phyloP scores from a whole-genome alignment of 2,888 invertebrate species.

The Pollenia amentaria region DNA sequence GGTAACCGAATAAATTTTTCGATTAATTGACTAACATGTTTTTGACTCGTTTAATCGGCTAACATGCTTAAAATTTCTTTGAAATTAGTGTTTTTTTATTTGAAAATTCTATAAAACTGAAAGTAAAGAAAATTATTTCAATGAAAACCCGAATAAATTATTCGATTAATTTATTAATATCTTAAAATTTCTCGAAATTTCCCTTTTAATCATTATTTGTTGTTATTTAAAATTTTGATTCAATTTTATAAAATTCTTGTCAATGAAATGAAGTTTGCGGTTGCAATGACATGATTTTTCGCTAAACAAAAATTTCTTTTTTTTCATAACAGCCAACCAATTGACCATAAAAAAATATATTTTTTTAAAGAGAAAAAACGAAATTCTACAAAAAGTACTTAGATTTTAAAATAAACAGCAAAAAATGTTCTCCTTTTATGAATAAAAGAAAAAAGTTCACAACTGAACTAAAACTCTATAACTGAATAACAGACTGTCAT shows the following conservation, averaged over 20 bases:
- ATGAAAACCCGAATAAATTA: background rate
- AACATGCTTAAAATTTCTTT: background rate
- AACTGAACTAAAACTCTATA: slow-evolving; percentile 37
- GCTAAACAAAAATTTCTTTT: slow-evolving; percentile 10
- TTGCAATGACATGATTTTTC: background rate
- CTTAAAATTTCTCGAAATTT: too few relatives aligned
- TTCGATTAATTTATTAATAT: background rate
- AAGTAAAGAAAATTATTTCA: background rate
- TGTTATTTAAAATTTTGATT: background rate
- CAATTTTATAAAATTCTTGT: background rate
- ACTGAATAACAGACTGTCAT: slow-evolving; percentile 39
- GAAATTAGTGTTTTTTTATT: background rate
- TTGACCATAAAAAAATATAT: slow-evolving; percentile 15
- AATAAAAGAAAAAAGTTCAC: slow-evolving; percentile 4
- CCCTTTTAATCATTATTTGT: background rate
- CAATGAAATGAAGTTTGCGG: background rate
- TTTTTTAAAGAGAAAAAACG: background rate
- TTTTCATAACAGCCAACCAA: background rate
- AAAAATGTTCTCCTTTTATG: slow-evolving; percentile 10
- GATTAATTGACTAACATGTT: background rate
- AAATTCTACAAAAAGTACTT: background rate
- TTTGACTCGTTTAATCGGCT: background rate
- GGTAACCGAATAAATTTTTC: background rate
- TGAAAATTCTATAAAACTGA: background rate
- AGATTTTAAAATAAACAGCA: background rate